phyloP scores from a whole-genome alignment of 2,113 vertebrate species.

The Nerophis ophidion region DNA sequence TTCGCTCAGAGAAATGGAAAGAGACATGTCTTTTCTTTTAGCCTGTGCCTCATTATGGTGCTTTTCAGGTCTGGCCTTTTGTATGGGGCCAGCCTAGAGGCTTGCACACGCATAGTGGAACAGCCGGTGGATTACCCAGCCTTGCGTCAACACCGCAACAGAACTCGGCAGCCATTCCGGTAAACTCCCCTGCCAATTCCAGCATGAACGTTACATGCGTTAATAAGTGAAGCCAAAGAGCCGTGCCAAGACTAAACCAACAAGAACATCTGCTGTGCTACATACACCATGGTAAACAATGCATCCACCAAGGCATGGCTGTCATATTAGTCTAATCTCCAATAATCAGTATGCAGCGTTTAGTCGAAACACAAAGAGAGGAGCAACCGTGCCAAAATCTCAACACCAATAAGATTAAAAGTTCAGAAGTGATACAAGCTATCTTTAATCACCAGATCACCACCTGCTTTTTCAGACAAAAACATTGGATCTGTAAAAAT shows the following conservation, averaged over 20 bases:
- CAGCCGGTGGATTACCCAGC: slow-evolving; percentile 61
- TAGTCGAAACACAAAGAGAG: slow-evolving; percentile 22
- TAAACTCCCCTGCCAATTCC: slow-evolving; percentile 41
- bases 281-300: slow-evolving; percentile 48
- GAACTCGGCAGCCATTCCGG: slow-evolving; percentile 35
- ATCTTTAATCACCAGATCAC: slow-evolving; percentile 9
- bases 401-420: slow-evolving; percentile 32
- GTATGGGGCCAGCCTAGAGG: slow-evolving; percentile 52
- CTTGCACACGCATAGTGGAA: slow-evolving; percentile 40
- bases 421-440: slow-evolving; percentile 12
- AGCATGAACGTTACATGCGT: slow-evolving; percentile 50
- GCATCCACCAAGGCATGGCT: slow-evolving; percentile 26
- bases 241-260: slow-evolving; percentile 48
- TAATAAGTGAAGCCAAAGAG: slow-evolving; percentile 57
- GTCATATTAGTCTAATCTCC: slow-evolving; percentile 28
- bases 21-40: slow-evolving; percentile 69
- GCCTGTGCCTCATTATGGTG: slow-evolving; percentile 65
- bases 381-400: slow-evolving; percentile 20
- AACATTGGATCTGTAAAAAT: slow-evolving; percentile 18
- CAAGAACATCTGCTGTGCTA: slow-evolving; percentile 46
- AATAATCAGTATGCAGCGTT: slow-evolving; percentile 35
- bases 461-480: slow-evolving; percentile 22
- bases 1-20: slow-evolving; percentile 62
- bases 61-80: slow-evolving; percentile 68
- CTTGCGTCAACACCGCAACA: slow-evolving; percentile 36